Evolutionary conservation across 2,888 invertebrate genomes (phyloP).

Genomic region (Patella caerulea): DNA sequence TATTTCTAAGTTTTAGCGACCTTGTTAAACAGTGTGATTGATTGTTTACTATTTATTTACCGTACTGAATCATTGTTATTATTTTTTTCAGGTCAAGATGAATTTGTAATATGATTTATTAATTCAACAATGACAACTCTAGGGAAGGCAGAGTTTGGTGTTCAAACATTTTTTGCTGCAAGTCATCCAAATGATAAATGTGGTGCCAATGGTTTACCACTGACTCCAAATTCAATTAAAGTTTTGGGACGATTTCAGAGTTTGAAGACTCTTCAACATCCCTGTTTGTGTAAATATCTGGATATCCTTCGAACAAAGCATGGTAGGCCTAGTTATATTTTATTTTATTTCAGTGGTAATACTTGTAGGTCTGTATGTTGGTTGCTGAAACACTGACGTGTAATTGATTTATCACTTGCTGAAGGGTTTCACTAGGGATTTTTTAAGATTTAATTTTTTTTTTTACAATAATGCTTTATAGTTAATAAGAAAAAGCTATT

Average conservation of each 20-base stretch:
- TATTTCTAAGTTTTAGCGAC: too few relatives aligned
- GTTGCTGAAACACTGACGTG: too few relatives aligned
- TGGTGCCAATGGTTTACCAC: constrained; percentile 94
- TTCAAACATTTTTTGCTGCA: constrained; percentile 91
- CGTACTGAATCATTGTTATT: too few relatives aligned
- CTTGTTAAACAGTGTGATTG: too few relatives aligned
- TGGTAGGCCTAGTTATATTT: constrained; percentile 77
- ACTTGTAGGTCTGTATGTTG: too few relatives aligned
- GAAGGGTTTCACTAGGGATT: too few relatives aligned
- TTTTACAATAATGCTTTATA: too few relatives aligned
- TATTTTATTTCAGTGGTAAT: neutral
- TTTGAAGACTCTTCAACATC: constrained; percentile 82
- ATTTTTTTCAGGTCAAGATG: too few relatives aligned
- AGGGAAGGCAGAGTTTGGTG: constrained; percentile 78
- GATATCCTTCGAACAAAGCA: constrained; percentile 94
- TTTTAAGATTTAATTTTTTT: neutral
- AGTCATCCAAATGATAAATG: constrained; percentile 83
- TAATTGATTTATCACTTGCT: too few relatives aligned
- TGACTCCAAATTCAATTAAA: constrained; percentile 96
- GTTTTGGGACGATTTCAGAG: constrained; percentile 91
- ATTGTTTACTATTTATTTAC: too few relatives aligned
- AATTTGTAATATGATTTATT: too few relatives aligned
- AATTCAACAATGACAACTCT: constrained; percentile 47
- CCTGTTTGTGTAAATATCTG: constrained; percentile 88
- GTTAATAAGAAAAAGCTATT: too few relatives aligned